phyloP scores from a whole-genome alignment of 2,797 vertebrate genomes.

The Silurus lanzhouensis region DNA sequence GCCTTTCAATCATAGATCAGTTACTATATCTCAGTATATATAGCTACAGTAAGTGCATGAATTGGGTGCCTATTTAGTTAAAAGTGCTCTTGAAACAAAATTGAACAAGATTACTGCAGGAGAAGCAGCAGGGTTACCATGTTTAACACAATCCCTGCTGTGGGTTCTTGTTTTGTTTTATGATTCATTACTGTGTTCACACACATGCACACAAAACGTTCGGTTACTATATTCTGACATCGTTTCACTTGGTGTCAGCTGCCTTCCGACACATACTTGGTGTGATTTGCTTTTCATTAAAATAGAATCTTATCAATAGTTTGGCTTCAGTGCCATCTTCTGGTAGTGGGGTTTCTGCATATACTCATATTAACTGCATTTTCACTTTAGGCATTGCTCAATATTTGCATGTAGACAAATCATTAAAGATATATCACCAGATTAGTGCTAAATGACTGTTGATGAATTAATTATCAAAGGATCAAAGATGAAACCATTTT shows the following conservation, averaged over 20 bases:
- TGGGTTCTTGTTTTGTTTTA: background rate
- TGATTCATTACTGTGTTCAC: background rate
- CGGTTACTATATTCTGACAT: background rate
- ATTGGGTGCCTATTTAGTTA: background rate
- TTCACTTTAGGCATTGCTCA: background rate
- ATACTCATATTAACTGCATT: slow-evolving; percentile 1
- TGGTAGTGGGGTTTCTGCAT: slow-evolving; percentile 37
- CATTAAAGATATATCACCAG: background rate
- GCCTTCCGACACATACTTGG: background rate
- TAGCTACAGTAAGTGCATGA: background rate
- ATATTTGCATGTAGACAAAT: background rate
- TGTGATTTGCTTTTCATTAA: background rate
- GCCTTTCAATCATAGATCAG: too few relatives aligned
- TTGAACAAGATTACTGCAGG: background rate
- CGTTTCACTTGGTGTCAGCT: background rate
- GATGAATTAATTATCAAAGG: background rate
- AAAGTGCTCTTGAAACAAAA: background rate
- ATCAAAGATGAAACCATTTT: background rate
- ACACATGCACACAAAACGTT: background rate
- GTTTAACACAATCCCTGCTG: background rate
- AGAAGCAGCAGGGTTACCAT: background rate
- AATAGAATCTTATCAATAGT: slow-evolving; percentile 1
- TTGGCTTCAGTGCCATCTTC: slow-evolving; percentile 58
- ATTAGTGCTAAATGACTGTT: slow-evolving; percentile 2
- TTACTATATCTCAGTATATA: background rate